Base-by-base conservation (phyloP, 2,888 invertebrate genomes). In the Onthophagus sagittarius region DNA sequence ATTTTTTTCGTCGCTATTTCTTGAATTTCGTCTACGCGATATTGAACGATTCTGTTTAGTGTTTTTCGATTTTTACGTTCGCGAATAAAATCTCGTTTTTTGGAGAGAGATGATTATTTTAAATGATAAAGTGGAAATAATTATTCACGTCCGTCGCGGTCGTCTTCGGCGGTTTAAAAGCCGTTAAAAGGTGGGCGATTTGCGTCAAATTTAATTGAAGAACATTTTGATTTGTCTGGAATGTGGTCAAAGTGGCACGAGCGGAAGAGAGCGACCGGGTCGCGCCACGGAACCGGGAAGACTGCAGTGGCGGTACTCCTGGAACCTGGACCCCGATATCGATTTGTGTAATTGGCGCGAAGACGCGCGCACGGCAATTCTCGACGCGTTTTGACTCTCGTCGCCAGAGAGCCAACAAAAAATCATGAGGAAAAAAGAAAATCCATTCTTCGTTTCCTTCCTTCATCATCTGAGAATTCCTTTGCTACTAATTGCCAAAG, bases 251-350 rank as follows among this genome's bases (percentile, higher is more conserved):
- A 31, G 67, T 67, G 15, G 31, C 67, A 23, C 31, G 67, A 67
- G 6, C 31, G 23, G 23, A 31, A 31, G n/a, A 31, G n/a, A 75
- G 76, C 79, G 78, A 77, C 79, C 80, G 77, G 77, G 77, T 76
- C 76, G 70, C 76, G 76, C 75, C 78, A 78, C 80, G 78, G 78
- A 78, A 79, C 80, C 79, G 78, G 80, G 80, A 80, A 79, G 80
- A 80, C 80, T 80, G 80, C 80, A 80, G 78, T 79, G 77, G 74
- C 76, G 74, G 76, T 69, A 76, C 74, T 73, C 75, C 73, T 74
- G 77, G 75, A 76, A 75, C 78, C 78, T 77, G 78, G 78, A 79
- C 76, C 75, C 76, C 74, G 62, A 71, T 75, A 75, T 74, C 75
- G 75, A 77, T 78, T 76, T 76, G 76, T 74, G 75, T 71, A 72